Evolutionary conservation across 2,797 vertebrate genomes (phyloP), one percentile per base, ranked within the genome.

Genomic region (Neostethus bicornis): DNA sequence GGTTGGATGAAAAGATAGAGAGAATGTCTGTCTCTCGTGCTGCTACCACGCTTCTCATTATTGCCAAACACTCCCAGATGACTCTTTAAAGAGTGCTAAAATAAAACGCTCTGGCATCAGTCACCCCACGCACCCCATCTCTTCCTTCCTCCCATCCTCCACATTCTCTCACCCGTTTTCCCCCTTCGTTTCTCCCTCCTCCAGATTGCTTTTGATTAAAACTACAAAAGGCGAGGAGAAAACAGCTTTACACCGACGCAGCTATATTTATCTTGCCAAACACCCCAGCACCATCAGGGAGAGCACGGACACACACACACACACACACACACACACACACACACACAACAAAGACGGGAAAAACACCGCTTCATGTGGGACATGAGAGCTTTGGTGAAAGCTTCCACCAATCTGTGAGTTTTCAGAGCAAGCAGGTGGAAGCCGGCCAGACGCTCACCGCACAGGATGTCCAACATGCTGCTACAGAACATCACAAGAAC

Each of bases 191-290:
- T 63, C 79, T 87, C 73, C 77, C 73, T 91, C 85, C 87, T 91
- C 89, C 86, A 91, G 89, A 92, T 90, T 90, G 87, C 85, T 91
- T 92, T 89, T 91, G 89, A 91, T 93, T 92, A 91, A 92, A 91
- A 87, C 87, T 90, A 87, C 85, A 89, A 89, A 89, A 89, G 80
- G 82, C 29, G 64, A 84, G 70, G 81, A 89, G 82, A 84, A 83
- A 87, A 86, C 84, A 85, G 86, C 80, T 88, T 87, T 80, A 88
- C 88, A 91, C 89, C 87, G 83, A 91, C 85, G 83, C 79, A 65
- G 84, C 88, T 92, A 91, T 91, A 92, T 91, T 91, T 92, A 92
- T 92, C 86, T 85, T 83, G 81, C 83, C 88, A 87, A 88, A 85
- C 84, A 88, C 74, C 72, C 83, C 77, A 82, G 83, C 80, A 87